Evolutionary conservation across 1,140 invertebrate species (phyloP).

Genomic region (Proctacanthus coquilletti): DNA sequence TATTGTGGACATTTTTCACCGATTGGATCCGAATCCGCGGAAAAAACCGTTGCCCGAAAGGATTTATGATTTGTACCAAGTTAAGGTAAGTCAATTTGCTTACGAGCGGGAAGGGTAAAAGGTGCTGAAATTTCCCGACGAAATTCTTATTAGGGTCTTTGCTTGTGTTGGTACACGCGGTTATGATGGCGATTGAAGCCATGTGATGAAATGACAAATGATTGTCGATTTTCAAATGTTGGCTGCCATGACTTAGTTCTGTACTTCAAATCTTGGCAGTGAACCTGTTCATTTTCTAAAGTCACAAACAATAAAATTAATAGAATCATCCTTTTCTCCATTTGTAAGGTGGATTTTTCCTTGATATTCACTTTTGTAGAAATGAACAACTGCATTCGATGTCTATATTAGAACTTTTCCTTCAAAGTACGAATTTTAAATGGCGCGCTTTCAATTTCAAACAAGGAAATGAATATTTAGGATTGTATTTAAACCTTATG

Average conservation of each 20-base stretch:
- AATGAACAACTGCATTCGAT: background rate
- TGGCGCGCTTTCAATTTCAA: background rate
- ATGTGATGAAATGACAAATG: background rate
- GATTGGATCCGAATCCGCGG: conserved; percentile 27
- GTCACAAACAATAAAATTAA: background rate
- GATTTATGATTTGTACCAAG: conserved; percentile 11
- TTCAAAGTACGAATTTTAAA: background rate
- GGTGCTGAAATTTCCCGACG: background rate
- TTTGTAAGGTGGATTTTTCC: background rate
- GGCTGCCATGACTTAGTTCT: too few species aligned
- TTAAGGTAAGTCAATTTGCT: conserved; percentile 25
- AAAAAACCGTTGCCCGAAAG: conserved; percentile 20
- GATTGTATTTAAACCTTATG: too few species aligned
- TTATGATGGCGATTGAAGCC: background rate
- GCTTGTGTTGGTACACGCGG: background rate
- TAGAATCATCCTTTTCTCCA: background rate
- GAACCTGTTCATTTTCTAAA: too few species aligned
- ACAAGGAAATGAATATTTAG: too few species aligned
- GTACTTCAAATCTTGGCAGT: too few species aligned
- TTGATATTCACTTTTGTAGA: background rate
- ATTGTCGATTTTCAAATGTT: background rate
- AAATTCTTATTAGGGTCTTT: background rate
- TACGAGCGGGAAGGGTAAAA: background rate
- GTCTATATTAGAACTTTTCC: background rate
- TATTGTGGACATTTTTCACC: conserved; percentile 38